phyloP scores from a whole-genome alignment of 2,797 vertebrate species.

The Hippoglossus hippoglossus region DNA sequence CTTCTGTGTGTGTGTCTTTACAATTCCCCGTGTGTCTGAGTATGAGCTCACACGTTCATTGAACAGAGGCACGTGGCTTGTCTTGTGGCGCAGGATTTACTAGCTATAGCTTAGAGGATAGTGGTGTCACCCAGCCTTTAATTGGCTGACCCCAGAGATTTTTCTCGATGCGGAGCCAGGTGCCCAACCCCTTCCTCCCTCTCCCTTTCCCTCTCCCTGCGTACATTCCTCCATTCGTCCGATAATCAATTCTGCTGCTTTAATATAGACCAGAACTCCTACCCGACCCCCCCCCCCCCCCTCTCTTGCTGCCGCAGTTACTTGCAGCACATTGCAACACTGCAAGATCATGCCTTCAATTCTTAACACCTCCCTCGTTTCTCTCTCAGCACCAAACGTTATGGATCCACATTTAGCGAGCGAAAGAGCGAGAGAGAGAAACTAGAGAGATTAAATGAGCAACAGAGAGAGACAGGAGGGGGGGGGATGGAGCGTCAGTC shows the following conservation, averaged over 20 bases:
- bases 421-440: slow-evolving; percentile 14
- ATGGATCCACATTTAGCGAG: slow-evolving; percentile 54
- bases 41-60: slow-evolving; percentile 47
- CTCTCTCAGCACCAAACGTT: slow-evolving; percentile 31
- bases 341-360: slow-evolving; percentile 58
- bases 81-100: slow-evolving; percentile 71
- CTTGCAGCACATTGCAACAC: slow-evolving; percentile 67
- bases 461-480: slow-evolving; percentile 40
- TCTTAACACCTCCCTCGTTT: slow-evolving; percentile 41
- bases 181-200: slow-evolving; percentile 42
- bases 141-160: slow-evolving; percentile 77
- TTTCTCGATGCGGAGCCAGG: slow-evolving; percentile 54
- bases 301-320: slow-evolving; percentile 60
- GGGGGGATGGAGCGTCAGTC: slow-evolving; percentile 43
- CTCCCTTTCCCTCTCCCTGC: slow-evolving; percentile 27
- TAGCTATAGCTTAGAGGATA: slow-evolving; percentile 47
- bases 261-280: slow-evolving; percentile 50
- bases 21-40: slow-evolving; percentile 20
- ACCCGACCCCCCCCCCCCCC: slow-evolving; percentile 2
- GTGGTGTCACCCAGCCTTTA: slow-evolving; percentile 69
- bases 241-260: slow-evolving; percentile 74
- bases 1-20: slow-evolving; percentile 7
- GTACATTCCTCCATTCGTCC: slow-evolving; percentile 62
- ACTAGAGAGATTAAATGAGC: slow-evolving; percentile 58
- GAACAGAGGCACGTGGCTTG: slow-evolving; percentile 57